These are phyloP conservation scores for Bacillus rossius DNA, from an alignment of 1,140 invertebrate genomes.

Conservation along the genomic window DNA sequence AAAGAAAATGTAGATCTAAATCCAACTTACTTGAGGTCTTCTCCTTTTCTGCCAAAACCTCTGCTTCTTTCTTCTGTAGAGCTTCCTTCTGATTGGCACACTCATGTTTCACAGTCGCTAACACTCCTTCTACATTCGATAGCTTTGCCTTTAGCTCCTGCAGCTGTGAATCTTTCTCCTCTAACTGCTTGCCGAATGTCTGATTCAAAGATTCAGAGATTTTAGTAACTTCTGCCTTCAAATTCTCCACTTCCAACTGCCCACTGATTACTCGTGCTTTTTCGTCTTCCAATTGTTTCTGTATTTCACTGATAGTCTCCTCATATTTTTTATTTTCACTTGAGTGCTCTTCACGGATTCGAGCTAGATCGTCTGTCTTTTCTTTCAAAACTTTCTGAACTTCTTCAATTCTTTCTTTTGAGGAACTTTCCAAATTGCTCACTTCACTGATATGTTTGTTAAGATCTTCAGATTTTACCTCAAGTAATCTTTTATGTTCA, in stretches of 20 bases:
- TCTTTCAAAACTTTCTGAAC: constrained; percentile 36
- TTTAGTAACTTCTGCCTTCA: constrained; percentile 4
- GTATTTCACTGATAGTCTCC: constrained; percentile 30
- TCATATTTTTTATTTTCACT: constrained; percentile 29
- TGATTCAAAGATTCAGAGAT: neutral
- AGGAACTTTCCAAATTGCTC: constrained; percentile 40
- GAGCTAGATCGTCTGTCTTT: constrained; percentile 29
- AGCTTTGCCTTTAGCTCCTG: neutral
- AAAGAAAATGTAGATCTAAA: neutral
- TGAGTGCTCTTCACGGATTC: constrained; percentile 34
- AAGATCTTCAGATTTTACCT: constrained; percentile 38
- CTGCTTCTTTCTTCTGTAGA: constrained; percentile 37
- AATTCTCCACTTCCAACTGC: constrained; percentile 33
- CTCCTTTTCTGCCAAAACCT: constrained; percentile 41
- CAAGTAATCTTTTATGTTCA: constrained; percentile 14
- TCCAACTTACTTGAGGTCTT: constrained; percentile 35
- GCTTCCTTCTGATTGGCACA: constrained; percentile 33
- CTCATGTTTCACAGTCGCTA: constrained; percentile 32
- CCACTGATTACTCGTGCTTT: constrained; percentile 45
- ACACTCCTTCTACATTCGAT: constrained; percentile 30
- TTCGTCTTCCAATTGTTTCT: constrained; percentile 41
- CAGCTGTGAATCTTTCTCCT: constrained; percentile 5
- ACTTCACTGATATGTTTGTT: constrained; percentile 43
- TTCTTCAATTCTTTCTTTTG: constrained; percentile 24
- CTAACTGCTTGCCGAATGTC: constrained; percentile 3